These are phyloP conservation scores for Macropodus opercularis DNA, from an alignment of 2,797 vertebrate genomes.

Conservation along the genomic window DNA sequence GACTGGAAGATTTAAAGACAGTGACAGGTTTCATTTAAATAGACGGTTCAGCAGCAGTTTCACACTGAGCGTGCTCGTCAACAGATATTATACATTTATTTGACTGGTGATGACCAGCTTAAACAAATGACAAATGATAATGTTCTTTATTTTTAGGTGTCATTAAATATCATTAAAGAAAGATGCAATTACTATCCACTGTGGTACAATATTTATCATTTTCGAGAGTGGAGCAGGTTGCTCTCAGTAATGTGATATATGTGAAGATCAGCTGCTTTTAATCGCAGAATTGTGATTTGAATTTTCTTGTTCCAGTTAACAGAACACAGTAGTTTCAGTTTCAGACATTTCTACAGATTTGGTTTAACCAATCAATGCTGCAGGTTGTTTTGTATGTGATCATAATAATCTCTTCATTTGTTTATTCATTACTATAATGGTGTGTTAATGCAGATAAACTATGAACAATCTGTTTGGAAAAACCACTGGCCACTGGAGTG, in stretches of 20 bases:
- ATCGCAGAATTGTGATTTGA: not conserved
- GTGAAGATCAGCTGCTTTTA: conserved; percentile 7
- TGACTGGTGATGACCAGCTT: not conserved
- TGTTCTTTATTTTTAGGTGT: conserved; percentile 11
- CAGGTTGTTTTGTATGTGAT: conserved; percentile 8
- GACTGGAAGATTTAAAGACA: not conserved
- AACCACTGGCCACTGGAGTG: not conserved
- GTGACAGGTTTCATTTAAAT: not conserved
- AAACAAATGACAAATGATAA: not conserved
- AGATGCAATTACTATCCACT: not conserved
- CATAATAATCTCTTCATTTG: not conserved
- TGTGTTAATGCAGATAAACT: not conserved
- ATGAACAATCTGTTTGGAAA: not conserved
- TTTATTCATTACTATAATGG: not conserved
- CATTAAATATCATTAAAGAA: not conserved
- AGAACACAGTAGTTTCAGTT: conserved; percentile 2
- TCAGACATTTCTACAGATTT: not conserved
- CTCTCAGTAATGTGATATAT: not conserved
- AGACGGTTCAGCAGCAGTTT: no score
- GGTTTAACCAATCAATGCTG: not conserved
- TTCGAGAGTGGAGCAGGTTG: not conserved
- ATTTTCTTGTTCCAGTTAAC: conserved; percentile 5
- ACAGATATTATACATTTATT: not conserved
- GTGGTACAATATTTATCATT: conserved; percentile 2
- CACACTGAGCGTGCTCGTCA: not conserved